Conservation (phyloP, 2,797 vertebrate species). For the Channa striata region DNA sequence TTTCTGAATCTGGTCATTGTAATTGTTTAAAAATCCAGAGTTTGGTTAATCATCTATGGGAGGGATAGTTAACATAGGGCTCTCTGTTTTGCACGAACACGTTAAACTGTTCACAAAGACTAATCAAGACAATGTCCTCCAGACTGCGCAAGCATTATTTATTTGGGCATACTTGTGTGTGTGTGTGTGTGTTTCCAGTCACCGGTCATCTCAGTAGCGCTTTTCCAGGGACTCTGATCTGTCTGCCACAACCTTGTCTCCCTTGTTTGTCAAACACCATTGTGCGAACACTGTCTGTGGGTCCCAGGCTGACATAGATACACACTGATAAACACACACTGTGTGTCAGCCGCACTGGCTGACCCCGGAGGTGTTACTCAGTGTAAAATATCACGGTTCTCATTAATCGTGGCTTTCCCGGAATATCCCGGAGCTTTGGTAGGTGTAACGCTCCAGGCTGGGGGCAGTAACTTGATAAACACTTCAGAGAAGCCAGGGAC, state of each 20-base stretch:
- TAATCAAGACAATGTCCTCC: neutral
- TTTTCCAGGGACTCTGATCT: constrained; percentile 69
- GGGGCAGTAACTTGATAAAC: constrained; percentile 44
- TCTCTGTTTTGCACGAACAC: too few relatives aligned
- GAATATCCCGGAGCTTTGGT: constrained; percentile 53
- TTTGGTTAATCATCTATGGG: too few relatives aligned
- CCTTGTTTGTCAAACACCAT: constrained; percentile 79
- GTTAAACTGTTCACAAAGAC: neutral
- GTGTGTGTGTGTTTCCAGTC: constrained; percentile 43
- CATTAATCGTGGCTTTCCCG: constrained; percentile 57
- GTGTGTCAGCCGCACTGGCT: constrained; percentile 52
- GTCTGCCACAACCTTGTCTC: constrained; percentile 73
- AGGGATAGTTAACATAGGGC: too few relatives aligned
- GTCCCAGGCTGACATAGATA: constrained; percentile 51
- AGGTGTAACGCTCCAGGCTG: constrained; percentile 3
- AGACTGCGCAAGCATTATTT: neutral
- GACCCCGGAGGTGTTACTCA: constrained; percentile 64
- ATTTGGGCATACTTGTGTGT: neutral
- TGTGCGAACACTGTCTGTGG: constrained; percentile 61
- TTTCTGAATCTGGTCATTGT: too few relatives aligned
- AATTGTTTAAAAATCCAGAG: too few relatives aligned
- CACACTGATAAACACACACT: constrained; percentile 53
- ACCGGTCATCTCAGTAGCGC: constrained; percentile 62
- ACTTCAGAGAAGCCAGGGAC: constrained; percentile 56
- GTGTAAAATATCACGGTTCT: constrained; percentile 65